Evolutionary conservation across 2,888 invertebrate species (phyloP), one percentile per base, ranked within the genome.

Genomic region (Fabriciana adippe): DNA sequence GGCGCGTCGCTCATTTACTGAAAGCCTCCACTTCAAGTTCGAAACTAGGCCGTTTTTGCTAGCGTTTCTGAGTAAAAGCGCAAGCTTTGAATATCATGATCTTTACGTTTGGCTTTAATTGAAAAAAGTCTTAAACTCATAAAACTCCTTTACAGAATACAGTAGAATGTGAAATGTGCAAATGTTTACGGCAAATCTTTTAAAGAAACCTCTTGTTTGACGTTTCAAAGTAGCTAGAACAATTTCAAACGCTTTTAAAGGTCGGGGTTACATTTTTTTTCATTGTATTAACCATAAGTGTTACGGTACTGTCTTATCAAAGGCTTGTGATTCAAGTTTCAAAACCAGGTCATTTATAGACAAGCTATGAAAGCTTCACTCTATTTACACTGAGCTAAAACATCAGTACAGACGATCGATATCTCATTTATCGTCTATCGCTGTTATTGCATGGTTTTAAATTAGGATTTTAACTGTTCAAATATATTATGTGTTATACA

Each of bases 1-100:
- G 69, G 64, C 61, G 65, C 79, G 64, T 53, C 69, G 64, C 55
- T 69, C 69, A 71, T 71, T 69, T 71, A 53, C 55, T 69, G 62
- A 71, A 69, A 69, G 69, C 62, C 64, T 48, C 2, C 61, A 64
- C 69, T 64, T 67, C 56, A 67, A 60, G 61, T 64, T 61, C 18
- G 62, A 61, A 61, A 61, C 61, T 51, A 61, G 51, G 51, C 51
- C 61, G 51, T 61, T 61, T 51, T 51, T 18, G 31, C 41, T 16
- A 50, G 41, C 31, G 16, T 61, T 51, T 51, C 35, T 41, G 51
- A 51, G 51, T 50, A 61, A 61, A 41, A 51, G 51, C 15, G 51
- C 51, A 15, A 35, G 31, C 41, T 18, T 50, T 61, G 35, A 47
- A 57, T 57, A 18, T 18, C 51, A 13, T 59, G n/a, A 59, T 47